A percentile compares a stretch with the other conserved stretches of the same genome.
Evolutionary conservation across 2,113 vertebrate genomes (phyloP).

Genomic region (Arenaria interpres): DNA sequence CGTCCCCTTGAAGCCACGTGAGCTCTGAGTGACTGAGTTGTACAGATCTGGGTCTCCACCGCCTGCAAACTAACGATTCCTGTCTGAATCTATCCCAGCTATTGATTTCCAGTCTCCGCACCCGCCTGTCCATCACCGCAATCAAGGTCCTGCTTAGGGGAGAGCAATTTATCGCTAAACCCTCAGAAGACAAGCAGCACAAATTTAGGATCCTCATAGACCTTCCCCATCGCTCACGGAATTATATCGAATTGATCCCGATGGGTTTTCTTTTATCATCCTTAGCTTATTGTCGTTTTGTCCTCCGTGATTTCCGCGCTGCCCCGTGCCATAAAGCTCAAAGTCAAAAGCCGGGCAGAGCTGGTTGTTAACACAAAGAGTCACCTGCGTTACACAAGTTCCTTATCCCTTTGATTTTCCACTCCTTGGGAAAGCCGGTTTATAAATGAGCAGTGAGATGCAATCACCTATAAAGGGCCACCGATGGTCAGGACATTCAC

Average conservation of each 20-base stretch:
- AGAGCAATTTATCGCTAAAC: background rate
- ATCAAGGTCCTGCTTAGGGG: background rate
- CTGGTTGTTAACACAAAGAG: background rate
- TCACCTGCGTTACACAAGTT: fast-evolving
- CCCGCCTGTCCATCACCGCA: slow-evolving; percentile 18
- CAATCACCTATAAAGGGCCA: background rate
- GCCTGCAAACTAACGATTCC: background rate
- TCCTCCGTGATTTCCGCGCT: background rate
- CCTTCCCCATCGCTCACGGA: background rate
- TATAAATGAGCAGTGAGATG: background rate
- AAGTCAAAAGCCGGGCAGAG: background rate
- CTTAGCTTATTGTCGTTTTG: background rate
- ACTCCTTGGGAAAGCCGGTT: background rate
- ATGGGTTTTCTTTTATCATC: slow-evolving; percentile 16
- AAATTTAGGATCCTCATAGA: slow-evolving; percentile 1
- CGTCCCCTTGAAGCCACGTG: background rate
- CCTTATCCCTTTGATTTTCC: background rate
- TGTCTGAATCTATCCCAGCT: background rate
- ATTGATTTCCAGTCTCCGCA: slow-evolving; percentile 43
- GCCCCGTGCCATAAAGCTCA: background rate
- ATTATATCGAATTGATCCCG: background rate
- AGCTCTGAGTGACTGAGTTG: background rate
- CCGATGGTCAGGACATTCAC: background rate
- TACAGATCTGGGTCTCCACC: background rate
- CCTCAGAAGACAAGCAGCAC: slow-evolving; percentile 3